Conservation (phyloP, 2,113 vertebrate genomes). For the Phyllopteryx taeniolatus region DNA sequence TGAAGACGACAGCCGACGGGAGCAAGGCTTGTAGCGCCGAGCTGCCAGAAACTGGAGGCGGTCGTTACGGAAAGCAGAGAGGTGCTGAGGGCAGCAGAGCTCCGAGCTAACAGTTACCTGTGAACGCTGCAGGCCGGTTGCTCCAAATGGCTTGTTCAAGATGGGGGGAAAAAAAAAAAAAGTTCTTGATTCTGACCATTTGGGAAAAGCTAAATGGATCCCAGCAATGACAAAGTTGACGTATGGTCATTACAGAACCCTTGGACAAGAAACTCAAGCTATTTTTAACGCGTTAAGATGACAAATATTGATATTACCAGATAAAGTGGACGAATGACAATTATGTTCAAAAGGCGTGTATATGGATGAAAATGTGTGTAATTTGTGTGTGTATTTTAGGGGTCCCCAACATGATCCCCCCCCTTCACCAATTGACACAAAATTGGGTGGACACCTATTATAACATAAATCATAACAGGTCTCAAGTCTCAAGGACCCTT, state of each 20-base stretch:
- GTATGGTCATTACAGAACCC: background rate
- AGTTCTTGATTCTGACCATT: background rate
- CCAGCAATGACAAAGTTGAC: background rate
- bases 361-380: background rate
- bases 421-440: too few species aligned
- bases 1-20: slow-evolving; percentile 3
- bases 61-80: slow-evolving; percentile 28
- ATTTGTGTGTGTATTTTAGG: too few species aligned
- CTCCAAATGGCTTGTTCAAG: slow-evolving; percentile 2
- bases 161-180: background rate
- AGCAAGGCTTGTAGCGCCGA: slow-evolving; percentile 9
- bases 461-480: too few species aligned
- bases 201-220: slow-evolving; percentile 13
- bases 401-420: too few species aligned
- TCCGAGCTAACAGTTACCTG: slow-evolving; percentile 21
- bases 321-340: background rate
- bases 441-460: too few species aligned
- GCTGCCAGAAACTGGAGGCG: slow-evolving; percentile 22
- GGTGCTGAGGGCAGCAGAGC: slow-evolving; percentile 27
- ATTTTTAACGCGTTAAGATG: background rate
- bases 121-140: slow-evolving; percentile 11
- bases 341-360: background rate
- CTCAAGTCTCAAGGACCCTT: background rate
- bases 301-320: background rate
- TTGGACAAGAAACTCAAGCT: background rate